Evolutionary conservation across 2,797 vertebrate genomes (phyloP).

Genomic region (Sebastes iracundus): DNA sequence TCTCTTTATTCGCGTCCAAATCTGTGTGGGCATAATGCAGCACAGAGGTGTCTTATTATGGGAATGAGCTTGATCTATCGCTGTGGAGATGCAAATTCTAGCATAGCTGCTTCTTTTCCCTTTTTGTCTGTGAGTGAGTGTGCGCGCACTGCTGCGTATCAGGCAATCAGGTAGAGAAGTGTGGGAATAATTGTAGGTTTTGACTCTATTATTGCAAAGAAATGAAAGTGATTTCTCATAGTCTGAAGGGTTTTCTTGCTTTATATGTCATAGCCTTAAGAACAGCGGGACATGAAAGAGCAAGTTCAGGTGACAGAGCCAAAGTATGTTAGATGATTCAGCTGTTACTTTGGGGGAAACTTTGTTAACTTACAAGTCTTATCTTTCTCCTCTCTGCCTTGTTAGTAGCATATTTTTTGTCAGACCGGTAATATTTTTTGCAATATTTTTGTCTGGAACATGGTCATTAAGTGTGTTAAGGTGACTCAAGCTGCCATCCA

Average conservation of each 20-base stretch:
- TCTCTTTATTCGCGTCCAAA: not conserved
- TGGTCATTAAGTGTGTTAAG: constrained; percentile 31
- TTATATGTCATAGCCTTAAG: constrained; percentile 21
- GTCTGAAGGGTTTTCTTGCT: constrained; percentile 33
- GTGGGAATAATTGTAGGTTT: constrained; percentile 53
- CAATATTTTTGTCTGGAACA: constrained; percentile 16
- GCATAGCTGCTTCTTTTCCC: not conserved
- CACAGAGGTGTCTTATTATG: constrained; percentile 10
- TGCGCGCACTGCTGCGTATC: not conserved
- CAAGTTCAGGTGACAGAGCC: not conserved
- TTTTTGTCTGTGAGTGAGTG: not conserved
- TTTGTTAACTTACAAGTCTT: constrained; percentile 1
- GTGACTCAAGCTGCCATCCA: not conserved
- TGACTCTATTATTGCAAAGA: constrained; percentile 55
- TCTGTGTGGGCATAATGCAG: constrained; percentile 7
- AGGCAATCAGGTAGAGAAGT: constrained; percentile 38
- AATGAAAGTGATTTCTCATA: constrained; percentile 67
- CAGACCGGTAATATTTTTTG: not conserved
- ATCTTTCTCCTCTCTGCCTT: not conserved
- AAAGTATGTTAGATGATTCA: not conserved
- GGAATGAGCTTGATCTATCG: constrained; percentile 17
- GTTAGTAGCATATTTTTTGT: not conserved
- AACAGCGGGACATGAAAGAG: constrained; percentile 21
- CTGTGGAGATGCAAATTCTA: constrained; percentile 18
- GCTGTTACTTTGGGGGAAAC: constrained; percentile 10